A percentile compares a stretch with the other conserved stretches of the same genome.
Conservation (phyloP, 1,140 invertebrate genomes). For the Triops longicaudatus region DNA sequence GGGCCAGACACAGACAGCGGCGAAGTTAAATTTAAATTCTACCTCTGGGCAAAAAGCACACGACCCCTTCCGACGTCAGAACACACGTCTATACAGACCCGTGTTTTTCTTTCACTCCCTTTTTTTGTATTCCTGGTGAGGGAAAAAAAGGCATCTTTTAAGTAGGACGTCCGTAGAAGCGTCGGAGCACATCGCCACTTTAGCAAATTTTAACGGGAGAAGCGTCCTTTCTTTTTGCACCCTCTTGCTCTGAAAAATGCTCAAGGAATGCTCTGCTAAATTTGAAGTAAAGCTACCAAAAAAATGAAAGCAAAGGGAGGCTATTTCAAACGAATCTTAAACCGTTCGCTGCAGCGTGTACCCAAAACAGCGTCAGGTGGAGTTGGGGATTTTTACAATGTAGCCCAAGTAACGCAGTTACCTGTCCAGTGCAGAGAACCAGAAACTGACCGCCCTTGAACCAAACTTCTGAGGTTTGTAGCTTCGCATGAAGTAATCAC, state of each 20-base stretch:
- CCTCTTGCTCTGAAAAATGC: no score
- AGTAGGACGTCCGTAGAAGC: no score
- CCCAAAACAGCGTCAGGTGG: background rate
- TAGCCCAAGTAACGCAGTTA: background rate
- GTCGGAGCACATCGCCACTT: no score
- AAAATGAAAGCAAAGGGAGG: no score
- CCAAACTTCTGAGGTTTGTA: background rate
- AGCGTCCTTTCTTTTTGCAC: no score
- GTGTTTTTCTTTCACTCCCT: background rate
- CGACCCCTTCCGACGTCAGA: background rate
- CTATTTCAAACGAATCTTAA: no score
- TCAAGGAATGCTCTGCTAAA: no score
- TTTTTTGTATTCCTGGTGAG: background rate
- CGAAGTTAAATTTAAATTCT: constrained; percentile 11
- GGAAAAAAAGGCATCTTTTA: background rate
- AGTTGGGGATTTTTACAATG: background rate
- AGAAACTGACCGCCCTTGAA: constrained; percentile 3
- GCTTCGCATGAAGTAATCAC: background rate
- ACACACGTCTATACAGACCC: background rate
- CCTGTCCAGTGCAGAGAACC: background rate
- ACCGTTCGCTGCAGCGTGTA: no score
- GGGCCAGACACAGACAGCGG: constrained; percentile 9
- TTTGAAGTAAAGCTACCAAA: no score
- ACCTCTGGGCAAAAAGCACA: constrained; percentile 2
- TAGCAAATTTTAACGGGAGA: no score